Percentiles rank a stretch among this genome's conserved stretches.
These are phyloP conservation scores for Trichoplusia ni DNA, from an alignment of 1,140 invertebrate species.

Conservation along the genomic window DNA sequence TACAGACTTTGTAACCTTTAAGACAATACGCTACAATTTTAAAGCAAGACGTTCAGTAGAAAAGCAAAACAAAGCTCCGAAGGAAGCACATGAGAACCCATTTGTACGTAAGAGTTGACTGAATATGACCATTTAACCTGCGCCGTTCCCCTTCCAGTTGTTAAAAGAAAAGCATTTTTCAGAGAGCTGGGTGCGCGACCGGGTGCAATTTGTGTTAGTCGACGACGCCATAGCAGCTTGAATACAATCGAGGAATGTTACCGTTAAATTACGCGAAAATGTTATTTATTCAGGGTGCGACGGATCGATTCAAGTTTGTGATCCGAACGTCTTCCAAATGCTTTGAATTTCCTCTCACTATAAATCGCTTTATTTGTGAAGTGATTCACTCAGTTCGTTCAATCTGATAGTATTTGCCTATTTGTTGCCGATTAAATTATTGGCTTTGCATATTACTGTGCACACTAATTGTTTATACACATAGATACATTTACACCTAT, in stretches of 20 bases:
- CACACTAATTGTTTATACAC: too few relatives aligned
- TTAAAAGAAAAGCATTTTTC: conserved; percentile 59
- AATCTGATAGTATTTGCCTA: conserved; percentile 14
- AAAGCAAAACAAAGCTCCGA: neutral
- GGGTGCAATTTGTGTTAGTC: conserved; percentile 56
- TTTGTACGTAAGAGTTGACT: conserved; percentile 45
- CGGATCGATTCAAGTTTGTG: conserved; percentile 47
- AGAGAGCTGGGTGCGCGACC: conserved; percentile 33
- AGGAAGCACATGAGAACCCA: conserved; percentile 20
- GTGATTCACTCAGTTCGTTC: conserved; percentile 9
- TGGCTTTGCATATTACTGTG: neutral
- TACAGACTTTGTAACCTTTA: neutral
- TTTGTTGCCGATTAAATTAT: neutral
- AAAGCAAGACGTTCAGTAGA: conserved; percentile 8
- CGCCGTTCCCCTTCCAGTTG: conserved; percentile 42
- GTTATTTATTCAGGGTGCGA: conserved; percentile 54
- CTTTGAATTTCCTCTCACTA: conserved; percentile 28
- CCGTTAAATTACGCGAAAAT: conserved; percentile 53
- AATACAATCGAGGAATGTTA: conserved; percentile 53
- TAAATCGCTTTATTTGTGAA: conserved; percentile 31
- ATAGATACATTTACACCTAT: too few relatives aligned
- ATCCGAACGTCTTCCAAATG: conserved; percentile 22
- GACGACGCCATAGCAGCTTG: conserved; percentile 43
- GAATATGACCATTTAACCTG: conserved; percentile 49
- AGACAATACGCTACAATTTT: conserved; percentile 2